These are phyloP conservation scores for Pteromalus puparum DNA, from an alignment of 1,140 invertebrate species.

Conservation along the genomic window DNA sequence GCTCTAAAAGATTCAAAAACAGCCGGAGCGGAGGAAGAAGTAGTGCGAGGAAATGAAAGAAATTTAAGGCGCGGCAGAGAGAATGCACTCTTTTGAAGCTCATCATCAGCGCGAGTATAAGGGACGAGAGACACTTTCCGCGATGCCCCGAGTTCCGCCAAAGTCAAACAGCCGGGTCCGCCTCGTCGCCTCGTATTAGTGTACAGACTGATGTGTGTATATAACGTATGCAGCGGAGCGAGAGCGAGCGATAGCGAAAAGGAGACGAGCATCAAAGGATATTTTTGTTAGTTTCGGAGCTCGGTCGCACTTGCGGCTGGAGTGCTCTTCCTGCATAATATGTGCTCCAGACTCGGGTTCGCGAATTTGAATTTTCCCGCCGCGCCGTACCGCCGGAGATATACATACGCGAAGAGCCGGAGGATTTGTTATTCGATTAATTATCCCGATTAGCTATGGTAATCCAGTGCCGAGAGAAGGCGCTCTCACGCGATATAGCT, in stretches of 20 bases:
- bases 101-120: no score
- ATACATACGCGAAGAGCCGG: no score
- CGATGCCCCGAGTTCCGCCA: not conserved
- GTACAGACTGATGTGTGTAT: not conserved
- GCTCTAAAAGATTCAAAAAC: not conserved
- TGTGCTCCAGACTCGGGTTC: no score
- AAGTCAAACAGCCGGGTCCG: constrained; percentile 1
- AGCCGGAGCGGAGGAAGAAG: not conserved
- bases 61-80: not conserved
- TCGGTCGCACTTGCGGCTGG: no score
- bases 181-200: not conserved
- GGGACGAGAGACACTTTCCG: not conserved
- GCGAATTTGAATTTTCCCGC: no score
- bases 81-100: not conserved
- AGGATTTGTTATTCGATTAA: no score
- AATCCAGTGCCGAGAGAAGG: no score
- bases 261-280: not conserved
- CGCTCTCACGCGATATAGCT: no score
- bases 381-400: no score
- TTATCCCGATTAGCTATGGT: no score
- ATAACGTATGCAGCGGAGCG: not conserved
- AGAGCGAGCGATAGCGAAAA: not conserved
- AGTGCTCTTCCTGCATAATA: no score
- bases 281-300: not conserved
- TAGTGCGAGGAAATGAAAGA: not conserved